These are phyloP conservation scores for Macaria liturata DNA, from an alignment of 2,888 invertebrate species.

Conservation along the genomic window DNA sequence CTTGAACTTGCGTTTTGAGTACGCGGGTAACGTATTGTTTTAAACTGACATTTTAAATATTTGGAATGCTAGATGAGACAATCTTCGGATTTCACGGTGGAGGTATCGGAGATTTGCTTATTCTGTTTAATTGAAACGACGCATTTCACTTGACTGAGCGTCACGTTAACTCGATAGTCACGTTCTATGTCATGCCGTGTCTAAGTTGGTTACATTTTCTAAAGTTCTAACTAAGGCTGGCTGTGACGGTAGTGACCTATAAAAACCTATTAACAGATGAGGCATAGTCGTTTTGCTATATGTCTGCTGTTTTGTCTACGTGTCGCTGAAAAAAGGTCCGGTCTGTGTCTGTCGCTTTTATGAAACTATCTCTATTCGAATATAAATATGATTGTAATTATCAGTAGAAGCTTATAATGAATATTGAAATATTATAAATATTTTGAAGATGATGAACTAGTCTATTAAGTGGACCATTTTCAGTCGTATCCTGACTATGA, in stretches of 20 bases:
- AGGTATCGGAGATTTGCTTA: slow-evolving; percentile 22
- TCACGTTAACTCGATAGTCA: slow-evolving; percentile 41
- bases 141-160: slow-evolving; percentile 24
- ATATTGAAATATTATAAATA: no score
- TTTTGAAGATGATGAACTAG: no score
- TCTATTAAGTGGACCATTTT: no score
- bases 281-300: no score
- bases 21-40: slow-evolving; percentile 31
- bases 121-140: slow-evolving; percentile 35
- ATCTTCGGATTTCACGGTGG: slow-evolving; percentile 13
- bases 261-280: no score
- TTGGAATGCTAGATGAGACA: slow-evolving; percentile 16
- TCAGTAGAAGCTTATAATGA: no score
- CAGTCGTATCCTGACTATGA: no score
- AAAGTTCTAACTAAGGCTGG: slow-evolving; percentile 30
- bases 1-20: slow-evolving; percentile 63
- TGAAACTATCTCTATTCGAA: no score
- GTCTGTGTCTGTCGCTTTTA: no score
- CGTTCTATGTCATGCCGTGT: slow-evolving; percentile 41
- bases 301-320: no score
- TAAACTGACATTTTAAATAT: slow-evolving; percentile 11
- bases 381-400: no score
- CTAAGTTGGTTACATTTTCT: slow-evolving; percentile 39
- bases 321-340: no score
- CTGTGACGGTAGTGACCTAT: not conserved